phyloP scores from a whole-genome alignment of 2,888 invertebrate species.

The Sussaba pulchella region DNA sequence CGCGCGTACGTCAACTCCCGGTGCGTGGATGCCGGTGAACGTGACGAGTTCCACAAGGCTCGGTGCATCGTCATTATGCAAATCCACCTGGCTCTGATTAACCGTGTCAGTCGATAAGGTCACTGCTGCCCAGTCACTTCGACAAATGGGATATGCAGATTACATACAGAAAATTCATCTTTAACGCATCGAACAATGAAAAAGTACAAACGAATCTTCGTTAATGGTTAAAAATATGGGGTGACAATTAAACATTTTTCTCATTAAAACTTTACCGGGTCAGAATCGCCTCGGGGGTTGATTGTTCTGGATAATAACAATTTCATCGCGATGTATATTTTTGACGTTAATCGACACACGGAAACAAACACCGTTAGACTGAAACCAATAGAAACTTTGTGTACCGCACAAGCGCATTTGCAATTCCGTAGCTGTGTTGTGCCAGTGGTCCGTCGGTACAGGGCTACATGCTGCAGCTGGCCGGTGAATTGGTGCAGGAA shows the following conservation, averaged over 20 bases:
- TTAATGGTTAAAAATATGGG: no score
- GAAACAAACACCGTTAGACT: neutral
- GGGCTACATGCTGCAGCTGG: constrained; percentile 26
- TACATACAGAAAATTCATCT: no score
- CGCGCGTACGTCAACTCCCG: constrained; percentile 7
- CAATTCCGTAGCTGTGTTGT: neutral
- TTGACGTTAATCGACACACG: no score
- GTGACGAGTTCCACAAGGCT: neutral
- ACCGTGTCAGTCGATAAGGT: constrained; percentile 11
- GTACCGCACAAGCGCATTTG: neutral
- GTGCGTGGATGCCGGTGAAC: constrained; percentile 17
- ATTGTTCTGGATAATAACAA: no score
- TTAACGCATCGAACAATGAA: no score
- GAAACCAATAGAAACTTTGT: neutral
- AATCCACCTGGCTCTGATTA: constrained; percentile 26
- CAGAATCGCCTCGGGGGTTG: no score
- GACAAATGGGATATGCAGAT: no score
- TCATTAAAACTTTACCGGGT: no score
- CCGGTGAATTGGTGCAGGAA: constrained; percentile 55
- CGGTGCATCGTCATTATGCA: constrained; percentile 24
- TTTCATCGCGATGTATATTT: no score
- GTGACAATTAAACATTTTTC: no score
- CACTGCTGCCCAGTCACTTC: neutral
- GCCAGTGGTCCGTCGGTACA: neutral
- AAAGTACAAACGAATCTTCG: no score